Conservation (phyloP, 2,113 vertebrate species). For the Cyprinodon tularosa region DNA sequence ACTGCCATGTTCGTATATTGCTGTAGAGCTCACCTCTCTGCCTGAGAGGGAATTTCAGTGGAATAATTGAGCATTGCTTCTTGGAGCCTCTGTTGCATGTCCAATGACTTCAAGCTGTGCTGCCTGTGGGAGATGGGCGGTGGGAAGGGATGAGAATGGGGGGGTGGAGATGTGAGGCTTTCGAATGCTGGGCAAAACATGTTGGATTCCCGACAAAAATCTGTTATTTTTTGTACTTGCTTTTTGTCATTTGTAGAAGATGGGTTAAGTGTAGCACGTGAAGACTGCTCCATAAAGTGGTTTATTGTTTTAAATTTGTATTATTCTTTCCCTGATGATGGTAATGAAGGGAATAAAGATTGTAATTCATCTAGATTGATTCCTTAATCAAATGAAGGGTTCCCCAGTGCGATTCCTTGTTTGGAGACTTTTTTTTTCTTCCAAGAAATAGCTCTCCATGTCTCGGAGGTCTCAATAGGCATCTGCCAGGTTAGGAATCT, state of each 20-base stretch:
- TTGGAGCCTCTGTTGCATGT: conserved; percentile 41
- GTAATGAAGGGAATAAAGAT: background rate
- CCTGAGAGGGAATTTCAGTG: conserved; percentile 32
- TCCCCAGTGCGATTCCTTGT: conserved; percentile 36
- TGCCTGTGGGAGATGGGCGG: conserved; percentile 33
- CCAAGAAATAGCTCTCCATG: conserved; percentile 21
- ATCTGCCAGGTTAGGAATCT: conserved; percentile 35
- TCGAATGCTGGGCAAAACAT: conserved; percentile 7
- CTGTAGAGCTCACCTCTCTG: conserved; percentile 35
- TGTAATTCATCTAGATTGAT: conserved; percentile 23
- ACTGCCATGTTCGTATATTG: conserved; percentile 43
- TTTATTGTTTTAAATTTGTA: conserved; percentile 5
- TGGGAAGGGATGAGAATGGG: background rate
- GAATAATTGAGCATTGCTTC: conserved; percentile 50
- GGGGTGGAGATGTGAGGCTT: conserved; percentile 6
- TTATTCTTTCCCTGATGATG: conserved; percentile 4
- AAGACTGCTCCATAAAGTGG: background rate
- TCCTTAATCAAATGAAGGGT: conserved; percentile 27
- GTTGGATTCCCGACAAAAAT: conserved; percentile 10
- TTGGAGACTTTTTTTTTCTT: conserved; percentile 26
- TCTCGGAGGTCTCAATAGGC: conserved; percentile 2
- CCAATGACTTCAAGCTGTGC: conserved; percentile 48
- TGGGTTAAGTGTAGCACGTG: conserved; percentile 3
- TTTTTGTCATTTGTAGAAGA: conserved; percentile 5
- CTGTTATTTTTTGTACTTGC: conserved; percentile 17